A percentile compares a stretch with the other conserved stretches of the same genome.
Evolutionary conservation across 2,113 vertebrate genomes (phyloP).

Genomic region (Motacilla alba): DNA sequence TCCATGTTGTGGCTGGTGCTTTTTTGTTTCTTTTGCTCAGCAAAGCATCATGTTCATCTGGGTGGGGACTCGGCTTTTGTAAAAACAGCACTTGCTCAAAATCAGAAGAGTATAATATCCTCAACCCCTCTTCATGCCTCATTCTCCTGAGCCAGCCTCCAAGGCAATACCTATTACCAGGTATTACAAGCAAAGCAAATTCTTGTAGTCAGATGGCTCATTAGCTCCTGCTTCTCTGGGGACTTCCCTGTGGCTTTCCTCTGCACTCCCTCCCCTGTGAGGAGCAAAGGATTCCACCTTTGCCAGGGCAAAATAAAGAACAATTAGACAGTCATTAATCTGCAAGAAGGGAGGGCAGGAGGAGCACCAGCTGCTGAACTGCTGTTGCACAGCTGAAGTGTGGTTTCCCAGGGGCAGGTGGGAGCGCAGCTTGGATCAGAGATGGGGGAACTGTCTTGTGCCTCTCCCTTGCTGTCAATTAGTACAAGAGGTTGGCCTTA

Average conservation of each 20-base stretch:
- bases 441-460: not conserved
- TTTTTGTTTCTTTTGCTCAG: not conserved
- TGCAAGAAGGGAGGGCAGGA: not conserved
- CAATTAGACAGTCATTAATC: slow-evolving; percentile 31
- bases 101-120: not conserved
- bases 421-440: not conserved
- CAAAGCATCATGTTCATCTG: not conserved
- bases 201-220: not conserved
- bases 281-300: not conserved
- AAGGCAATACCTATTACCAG: not conserved
- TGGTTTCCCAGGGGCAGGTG: not conserved
- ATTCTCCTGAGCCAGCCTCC: not conserved
- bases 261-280: not conserved
- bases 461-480: slow-evolving; percentile 6
- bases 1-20: no score
- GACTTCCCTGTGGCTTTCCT: not conserved
- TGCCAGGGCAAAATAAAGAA: not conserved
- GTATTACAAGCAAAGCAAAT: slow-evolving; percentile 1
- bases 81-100: not conserved
- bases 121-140: not conserved
- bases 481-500: not conserved
- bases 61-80: not conserved
- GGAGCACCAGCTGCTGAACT: not conserved
- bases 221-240: not conserved
- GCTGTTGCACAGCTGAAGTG: not conserved